Evolutionary conservation across 2,797 vertebrate species (phyloP).

Genomic region (Helicolenus hilgendorfi): DNA sequence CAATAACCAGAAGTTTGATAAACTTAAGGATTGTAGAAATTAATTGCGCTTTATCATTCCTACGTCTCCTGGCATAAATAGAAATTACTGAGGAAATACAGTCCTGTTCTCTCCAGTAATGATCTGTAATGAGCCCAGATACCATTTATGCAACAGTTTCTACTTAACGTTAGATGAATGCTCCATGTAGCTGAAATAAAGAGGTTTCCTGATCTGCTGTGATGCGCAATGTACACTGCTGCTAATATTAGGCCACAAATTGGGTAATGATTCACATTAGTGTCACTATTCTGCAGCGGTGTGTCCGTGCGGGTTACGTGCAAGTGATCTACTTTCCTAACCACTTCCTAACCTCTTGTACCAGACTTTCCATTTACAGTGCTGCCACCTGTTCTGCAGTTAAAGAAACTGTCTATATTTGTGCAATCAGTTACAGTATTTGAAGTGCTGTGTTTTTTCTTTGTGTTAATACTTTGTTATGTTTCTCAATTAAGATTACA

Average conservation of each 20-base stretch:
- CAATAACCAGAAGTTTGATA: constrained; percentile 41
- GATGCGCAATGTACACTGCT: not conserved
- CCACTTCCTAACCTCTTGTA: not conserved
- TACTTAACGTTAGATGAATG: constrained; percentile 10
- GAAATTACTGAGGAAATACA: constrained; percentile 31
- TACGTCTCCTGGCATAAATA: not conserved
- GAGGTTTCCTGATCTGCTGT: constrained; percentile 35
- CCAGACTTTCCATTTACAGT: not conserved
- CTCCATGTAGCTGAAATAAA: constrained; percentile 35
- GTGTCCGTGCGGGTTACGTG: not conserved
- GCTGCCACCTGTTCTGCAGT: not conserved
- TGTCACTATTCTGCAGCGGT: constrained; percentile 6
- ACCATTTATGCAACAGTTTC: constrained; percentile 7
- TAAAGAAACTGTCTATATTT: not conserved
- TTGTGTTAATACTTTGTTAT: not conserved
- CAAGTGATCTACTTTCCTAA: not conserved
- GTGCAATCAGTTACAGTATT: not conserved
- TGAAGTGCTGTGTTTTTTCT: not conserved
- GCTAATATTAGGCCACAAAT: constrained; percentile 38
- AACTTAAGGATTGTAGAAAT: not conserved
- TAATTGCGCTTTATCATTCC: constrained; percentile 35
- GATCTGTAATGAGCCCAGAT: constrained; percentile 16
- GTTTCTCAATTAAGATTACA: not conserved
- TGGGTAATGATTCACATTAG: constrained; percentile 43
- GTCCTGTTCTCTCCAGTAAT: constrained; percentile 29